Conservation (phyloP, 1,140 invertebrate species). For the Drosophila persimilis region DNA sequence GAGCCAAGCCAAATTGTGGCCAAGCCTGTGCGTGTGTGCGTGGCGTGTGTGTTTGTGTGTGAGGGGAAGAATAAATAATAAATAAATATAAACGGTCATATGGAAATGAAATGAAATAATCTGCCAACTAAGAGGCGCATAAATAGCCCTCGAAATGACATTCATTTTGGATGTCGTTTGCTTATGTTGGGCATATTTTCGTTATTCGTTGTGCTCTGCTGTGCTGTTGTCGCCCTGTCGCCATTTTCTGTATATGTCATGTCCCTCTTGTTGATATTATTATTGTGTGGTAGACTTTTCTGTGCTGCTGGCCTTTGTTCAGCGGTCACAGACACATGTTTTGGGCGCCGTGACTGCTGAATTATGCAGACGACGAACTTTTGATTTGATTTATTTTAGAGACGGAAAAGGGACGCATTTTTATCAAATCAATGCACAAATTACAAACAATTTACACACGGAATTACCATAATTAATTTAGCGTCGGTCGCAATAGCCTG, state of each 20-base stretch:
- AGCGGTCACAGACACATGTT: conserved; percentile 74
- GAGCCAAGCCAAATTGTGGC: conserved; percentile 42
- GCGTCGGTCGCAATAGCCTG: conserved; percentile 26
- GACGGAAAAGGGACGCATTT: conserved; percentile 37
- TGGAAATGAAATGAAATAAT: conserved; percentile 76
- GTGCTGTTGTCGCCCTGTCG: conserved; percentile 32
- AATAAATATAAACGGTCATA: conserved; percentile 69
- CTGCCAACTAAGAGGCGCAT: conserved; percentile 77
- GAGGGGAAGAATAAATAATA: conserved; percentile 67
- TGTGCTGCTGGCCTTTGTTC: conserved; percentile 16
- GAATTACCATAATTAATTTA: conserved; percentile 77
- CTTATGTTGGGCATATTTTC: conserved; percentile 56
- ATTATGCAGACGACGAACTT: conserved; percentile 66
- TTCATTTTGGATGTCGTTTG: conserved; percentile 64
- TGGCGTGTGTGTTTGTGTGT: conserved; percentile 18
- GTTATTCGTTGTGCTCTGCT: background rate
- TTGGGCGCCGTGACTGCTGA: conserved; percentile 42
- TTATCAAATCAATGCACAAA: conserved; percentile 73
- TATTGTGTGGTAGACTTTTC: conserved; percentile 10
- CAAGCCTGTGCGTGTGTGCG: conserved; percentile 29
- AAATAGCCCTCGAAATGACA: conserved; percentile 76
- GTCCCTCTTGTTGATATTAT: conserved; percentile 36
- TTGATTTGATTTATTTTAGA: conserved; percentile 71
- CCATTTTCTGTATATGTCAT: conserved; percentile 45
- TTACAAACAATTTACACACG: conserved; percentile 67